phyloP scores from a whole-genome alignment of 1,140 invertebrate species.

The Mercenaria mercenaria region DNA sequence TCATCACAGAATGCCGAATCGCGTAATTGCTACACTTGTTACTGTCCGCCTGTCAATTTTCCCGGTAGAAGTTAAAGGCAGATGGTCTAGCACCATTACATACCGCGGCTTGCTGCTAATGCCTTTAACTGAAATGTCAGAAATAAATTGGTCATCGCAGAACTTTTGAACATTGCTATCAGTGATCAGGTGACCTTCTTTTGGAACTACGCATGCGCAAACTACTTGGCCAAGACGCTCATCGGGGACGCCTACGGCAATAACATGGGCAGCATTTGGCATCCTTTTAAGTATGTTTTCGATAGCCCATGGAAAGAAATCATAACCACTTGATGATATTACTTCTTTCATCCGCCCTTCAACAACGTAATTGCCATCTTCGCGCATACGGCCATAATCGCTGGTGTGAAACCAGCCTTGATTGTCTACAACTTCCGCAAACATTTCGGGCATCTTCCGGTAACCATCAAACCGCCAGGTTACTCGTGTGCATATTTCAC shows the following conservation, averaged over 20 bases:
- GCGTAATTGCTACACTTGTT: neutral
- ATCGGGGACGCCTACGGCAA: slow-evolving; percentile 60
- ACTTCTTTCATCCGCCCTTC: slow-evolving; percentile 41
- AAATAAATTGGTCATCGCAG: slow-evolving; percentile 14
- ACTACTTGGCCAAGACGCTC: slow-evolving; percentile 10
- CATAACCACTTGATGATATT: slow-evolving; percentile 4
- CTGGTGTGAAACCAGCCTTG: slow-evolving; percentile 59
- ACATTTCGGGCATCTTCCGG: neutral
- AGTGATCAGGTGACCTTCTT: neutral
- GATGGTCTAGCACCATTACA: neutral
- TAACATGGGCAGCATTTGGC: neutral
- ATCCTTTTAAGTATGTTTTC: slow-evolving; percentile 18
- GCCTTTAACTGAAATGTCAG: neutral
- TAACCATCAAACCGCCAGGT: slow-evolving; percentile 14
- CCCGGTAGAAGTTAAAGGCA: slow-evolving; percentile 33
- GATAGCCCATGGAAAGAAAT: slow-evolving; percentile 51
- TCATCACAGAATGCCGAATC: neutral
- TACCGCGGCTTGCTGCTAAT: slow-evolving; percentile 26
- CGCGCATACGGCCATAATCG: slow-evolving; percentile 41
- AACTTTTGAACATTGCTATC: slow-evolving; percentile 8
- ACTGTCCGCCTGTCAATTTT: slow-evolving; percentile 26
- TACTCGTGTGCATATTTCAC: slow-evolving; percentile 43
- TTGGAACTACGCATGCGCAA: slow-evolving; percentile 53
- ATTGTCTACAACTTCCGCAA: slow-evolving; percentile 26
- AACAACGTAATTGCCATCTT: slow-evolving; percentile 25